Base-by-base conservation (phyloP, 2,113 vertebrate genomes). In the Myrmecobius fasciatus region DNA sequence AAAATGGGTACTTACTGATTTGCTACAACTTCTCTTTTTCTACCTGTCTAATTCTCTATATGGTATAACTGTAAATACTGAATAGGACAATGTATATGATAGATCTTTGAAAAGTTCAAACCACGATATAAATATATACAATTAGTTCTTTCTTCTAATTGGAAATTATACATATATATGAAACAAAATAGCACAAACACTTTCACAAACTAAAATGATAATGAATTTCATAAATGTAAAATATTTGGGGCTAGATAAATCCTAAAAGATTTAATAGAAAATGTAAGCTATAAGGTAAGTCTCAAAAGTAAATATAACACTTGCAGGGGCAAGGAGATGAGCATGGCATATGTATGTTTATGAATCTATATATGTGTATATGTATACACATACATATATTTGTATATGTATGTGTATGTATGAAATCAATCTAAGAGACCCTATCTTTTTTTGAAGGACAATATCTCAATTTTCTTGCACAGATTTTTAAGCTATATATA, bases 11-110 rank as follows among this genome's bases (percentile, higher is more conserved):
- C 56, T 90, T 89, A 90, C 48, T 36, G 88, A 53, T 47, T 17
- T 51, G 53, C 36, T 53, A 14, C 49, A 54, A 9, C 49, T 1
- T 46, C 14, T 25, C 48, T 25, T 91, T 91, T 53, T 93, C 92
- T 90, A 90, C 92, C 60, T 93, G 94, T 43, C 48, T 67, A 92
- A 92, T 75, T 94, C 60, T 92, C 93, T 92, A 83, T 48, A 92
- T 88, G 93, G 54, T 26, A 49, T 54, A 92, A 95, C 75, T 93
- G 48, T 90, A 67, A 94, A 43, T 93, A 90, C 83, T 89, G 51
- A 92, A 53, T 22, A 36, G 89, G 67, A 94, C 92, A 89, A 94
- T 95, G 89, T 43, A 43, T 43, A 83, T 36, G 60, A 36, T 36
- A 67, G 67, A 43, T 24, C 6, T 83, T n/a, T 83, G 17, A 83